Evolutionary conservation across 2,888 invertebrate species (phyloP), one percentile per base, ranked within the genome.

Genomic region (Antheraea yamamai): DNA sequence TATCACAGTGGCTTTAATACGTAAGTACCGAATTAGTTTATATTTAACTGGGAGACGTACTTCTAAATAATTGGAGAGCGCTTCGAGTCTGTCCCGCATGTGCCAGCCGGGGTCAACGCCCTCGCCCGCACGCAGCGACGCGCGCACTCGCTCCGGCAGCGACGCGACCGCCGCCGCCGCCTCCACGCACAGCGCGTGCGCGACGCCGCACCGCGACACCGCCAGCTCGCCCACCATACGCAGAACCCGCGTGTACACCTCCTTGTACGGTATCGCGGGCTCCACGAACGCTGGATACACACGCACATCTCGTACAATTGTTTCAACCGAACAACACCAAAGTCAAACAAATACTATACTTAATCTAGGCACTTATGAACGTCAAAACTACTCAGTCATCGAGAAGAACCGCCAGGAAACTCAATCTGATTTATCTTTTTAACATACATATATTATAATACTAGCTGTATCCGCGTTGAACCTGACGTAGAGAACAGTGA

Each of bases 1-100:
- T 30, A 30, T 30, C 7, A 7, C 35, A 7, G 35, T 39, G 4
- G 35, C 35, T 2, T 39, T 39, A 39, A 39, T 39, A 2, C 35
- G 7, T 39, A 7, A 39, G 6, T 39, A 39, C 35, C 35, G 4
- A 18, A 52, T 52, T 52, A 16, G n/a, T n/a, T 20, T 58, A 58
- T 58, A 58, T n/a, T n/a, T 58, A 58, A 58, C n/a, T 20, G 8
- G 2, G n/a, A 58, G 20, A 83, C 90, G 82, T 75, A 97, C 97
- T 95, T 97, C 97, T 77, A 96, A 89, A 82, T 95, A 95, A 83
- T 96, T 96, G 26, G 96, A 95, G 58, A 96, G 91, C 55, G 91
- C 89, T 82, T 96, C 96, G 79, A 96, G 92, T 7, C 93, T 88
- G 52, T 94, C 94, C 20, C 96, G 87, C 75, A 95, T 87, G 35